Evolutionary conservation across 2,113 vertebrate species (phyloP), one percentile per base, ranked within the genome.

Genomic region (Chlamydotis undulata): DNA sequence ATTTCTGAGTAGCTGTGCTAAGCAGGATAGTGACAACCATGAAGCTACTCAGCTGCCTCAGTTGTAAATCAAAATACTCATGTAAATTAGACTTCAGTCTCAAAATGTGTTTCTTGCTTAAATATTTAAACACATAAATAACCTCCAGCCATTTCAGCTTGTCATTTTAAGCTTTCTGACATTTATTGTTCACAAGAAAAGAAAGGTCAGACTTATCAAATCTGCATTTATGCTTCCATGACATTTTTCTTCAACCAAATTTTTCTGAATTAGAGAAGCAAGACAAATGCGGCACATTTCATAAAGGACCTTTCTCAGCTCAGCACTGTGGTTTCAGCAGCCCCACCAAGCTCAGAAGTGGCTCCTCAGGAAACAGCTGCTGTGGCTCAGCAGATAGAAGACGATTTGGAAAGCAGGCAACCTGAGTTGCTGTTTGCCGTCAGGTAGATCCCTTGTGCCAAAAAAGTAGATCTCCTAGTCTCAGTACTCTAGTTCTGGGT

Each of bases 101-200:
- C 86, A 97, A 97, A 97, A 93, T 83, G 93, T 76, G 88, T 96
- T 97, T 96, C 97, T 96, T 97, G 74, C 95, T 96, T 97, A 98
- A 98, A 98, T 97, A 98, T 97, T 98, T 97, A 98, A 98, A 96
- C 89, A 98, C 89, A 97, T 97, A 97, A 98, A 98, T 98, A 98
- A 98, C 90, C 87, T 93, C 83, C 87, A 96, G 85, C 89, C 86
- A 97, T 94, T 93, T 70, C 87, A 91, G 63, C 95, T 94, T 98
- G 97, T 98, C 97, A 97, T 96, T 98, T 97, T 97, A 98, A 98
- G 96, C 91, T 97, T 97, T 95, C 95, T 97, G 97, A 97, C 97
- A 98, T 98, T 98, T 98, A 97, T 98, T 98, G 97, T 98, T 98
- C 77, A 25, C 96, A 96, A 96, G 94, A 97, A 96, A 98, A 97